Conservation (phyloP, 2,888 invertebrate species). For the Agapostemon virescens region DNA sequence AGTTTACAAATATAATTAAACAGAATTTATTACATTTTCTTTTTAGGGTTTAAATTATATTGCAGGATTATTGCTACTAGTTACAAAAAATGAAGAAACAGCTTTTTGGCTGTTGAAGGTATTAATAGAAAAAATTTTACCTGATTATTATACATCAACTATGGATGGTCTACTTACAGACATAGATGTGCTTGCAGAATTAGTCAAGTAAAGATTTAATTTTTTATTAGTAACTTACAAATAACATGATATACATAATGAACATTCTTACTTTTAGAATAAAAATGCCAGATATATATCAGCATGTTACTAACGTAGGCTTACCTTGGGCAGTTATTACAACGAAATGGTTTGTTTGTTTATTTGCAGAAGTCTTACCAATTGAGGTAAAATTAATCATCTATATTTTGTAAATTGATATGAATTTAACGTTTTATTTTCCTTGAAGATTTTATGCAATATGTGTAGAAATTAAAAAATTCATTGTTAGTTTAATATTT, state of each 20-base stretch:
- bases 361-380: constrained; percentile 95
- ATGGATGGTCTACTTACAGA: constrained; percentile 95
- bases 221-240: constrained; percentile 3
- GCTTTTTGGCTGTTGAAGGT: constrained; percentile 96
- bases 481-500: constrained; percentile 38
- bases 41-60: constrained; percentile 94
- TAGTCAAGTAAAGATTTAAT: constrained; percentile 83
- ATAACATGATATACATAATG: neutral
- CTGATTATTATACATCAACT: constrained; percentile 92
- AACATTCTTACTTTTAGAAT: constrained; percentile 82
- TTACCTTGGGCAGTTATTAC: constrained; percentile 95
- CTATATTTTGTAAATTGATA: constrained; percentile 19
- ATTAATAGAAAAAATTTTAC: constrained; percentile 92
- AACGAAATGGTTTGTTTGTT: constrained; percentile 97
- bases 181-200: constrained; percentile 93
- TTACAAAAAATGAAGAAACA: constrained; percentile 93
- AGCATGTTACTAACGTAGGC: constrained; percentile 89
- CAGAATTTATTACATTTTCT: constrained; percentile 1
- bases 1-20: neutral
- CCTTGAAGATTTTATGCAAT: constrained; percentile 33
- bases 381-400: constrained; percentile 84
- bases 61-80: constrained; percentile 91
- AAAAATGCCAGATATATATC: constrained; percentile 90
- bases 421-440: constrained; percentile 16
- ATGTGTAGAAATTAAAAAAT: constrained; percentile 43